Conservation (phyloP, 2,888 invertebrate genomes). For the Sinhomidia bicolor region DNA sequence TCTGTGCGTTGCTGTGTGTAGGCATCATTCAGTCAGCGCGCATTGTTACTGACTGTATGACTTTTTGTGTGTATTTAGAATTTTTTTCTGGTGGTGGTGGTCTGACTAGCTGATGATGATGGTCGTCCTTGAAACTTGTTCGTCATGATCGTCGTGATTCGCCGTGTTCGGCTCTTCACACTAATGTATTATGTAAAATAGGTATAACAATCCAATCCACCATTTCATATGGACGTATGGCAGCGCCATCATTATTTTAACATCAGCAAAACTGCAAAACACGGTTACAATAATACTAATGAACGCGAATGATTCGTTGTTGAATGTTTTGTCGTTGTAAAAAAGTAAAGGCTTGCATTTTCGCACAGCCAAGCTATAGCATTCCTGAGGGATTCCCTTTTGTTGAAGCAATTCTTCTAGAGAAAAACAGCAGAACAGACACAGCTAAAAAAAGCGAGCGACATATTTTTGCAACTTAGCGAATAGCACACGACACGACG, state of each 20-base stretch:
- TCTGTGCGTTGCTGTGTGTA: too few species aligned
- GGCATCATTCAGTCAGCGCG: too few species aligned
- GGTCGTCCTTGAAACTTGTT: constrained; percentile 64
- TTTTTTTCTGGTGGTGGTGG: too few species aligned
- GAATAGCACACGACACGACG: neutral
- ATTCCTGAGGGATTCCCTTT: constrained; percentile 66
- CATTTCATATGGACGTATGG: neutral
- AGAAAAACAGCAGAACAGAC: neutral
- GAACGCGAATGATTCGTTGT: too few species aligned
- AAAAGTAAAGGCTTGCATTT: neutral
- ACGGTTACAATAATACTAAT: neutral
- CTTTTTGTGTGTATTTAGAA: neutral
- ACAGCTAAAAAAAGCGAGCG: neutral
- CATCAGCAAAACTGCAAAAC: neutral
- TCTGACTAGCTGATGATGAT: neutral
- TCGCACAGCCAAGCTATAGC: neutral
- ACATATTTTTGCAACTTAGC: constrained; percentile 19
- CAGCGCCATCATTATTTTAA: constrained; percentile 3
- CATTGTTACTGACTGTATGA: neutral
- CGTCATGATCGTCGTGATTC: constrained; percentile 56
- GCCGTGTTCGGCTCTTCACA: constrained; percentile 26
- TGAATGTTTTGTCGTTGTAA: too few species aligned
- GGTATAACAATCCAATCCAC: neutral
- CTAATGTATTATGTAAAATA: constrained; percentile 7
- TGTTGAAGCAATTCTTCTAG: neutral